These are phyloP conservation scores for Syngnathus acus DNA, from an alignment of 2,797 vertebrate genomes.

Conservation along the genomic window DNA sequence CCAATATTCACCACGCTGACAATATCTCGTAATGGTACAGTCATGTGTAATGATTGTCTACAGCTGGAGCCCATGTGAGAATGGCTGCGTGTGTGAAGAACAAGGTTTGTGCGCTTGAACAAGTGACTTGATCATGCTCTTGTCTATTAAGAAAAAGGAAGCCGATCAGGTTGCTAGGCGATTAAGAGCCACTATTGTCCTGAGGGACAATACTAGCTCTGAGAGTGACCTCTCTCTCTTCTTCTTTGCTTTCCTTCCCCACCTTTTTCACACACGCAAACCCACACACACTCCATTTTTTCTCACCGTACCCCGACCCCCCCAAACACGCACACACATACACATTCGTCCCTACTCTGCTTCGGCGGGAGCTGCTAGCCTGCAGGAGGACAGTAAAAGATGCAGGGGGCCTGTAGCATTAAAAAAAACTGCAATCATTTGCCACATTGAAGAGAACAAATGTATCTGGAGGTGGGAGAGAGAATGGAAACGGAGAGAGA, in stretches of 20 bases:
- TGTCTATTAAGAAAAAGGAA: constrained; percentile 61
- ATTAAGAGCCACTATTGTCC: constrained; percentile 69
- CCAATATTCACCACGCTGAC: not conserved
- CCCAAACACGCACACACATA: constrained; percentile 21
- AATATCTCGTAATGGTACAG: not conserved
- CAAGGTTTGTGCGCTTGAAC: constrained; percentile 29
- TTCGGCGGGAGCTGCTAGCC: constrained; percentile 38
- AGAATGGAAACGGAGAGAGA: constrained; percentile 19
- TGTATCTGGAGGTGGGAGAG: constrained; percentile 54
- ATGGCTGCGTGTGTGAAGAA: constrained; percentile 17
- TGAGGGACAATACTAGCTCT: constrained; percentile 54
- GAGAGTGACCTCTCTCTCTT: constrained; percentile 45
- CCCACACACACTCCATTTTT: constrained; percentile 6
- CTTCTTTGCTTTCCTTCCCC: constrained; percentile 24
- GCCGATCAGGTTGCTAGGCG: constrained; percentile 72
- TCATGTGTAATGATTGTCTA: constrained; percentile 6
- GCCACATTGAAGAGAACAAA: constrained; percentile 59
- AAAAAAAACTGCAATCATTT: constrained; percentile 47
- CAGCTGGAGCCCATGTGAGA: constrained; percentile 14
- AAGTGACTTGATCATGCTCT: constrained; percentile 52
- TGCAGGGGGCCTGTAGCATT: constrained; percentile 10
- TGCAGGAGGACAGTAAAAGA: constrained; percentile 24
- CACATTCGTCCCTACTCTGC: constrained; percentile 8
- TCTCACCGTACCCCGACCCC: not conserved
- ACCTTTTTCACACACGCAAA: constrained; percentile 28